phyloP scores from a whole-genome alignment of 1,140 invertebrate genomes.

The Drosophila bifasciata region DNA sequence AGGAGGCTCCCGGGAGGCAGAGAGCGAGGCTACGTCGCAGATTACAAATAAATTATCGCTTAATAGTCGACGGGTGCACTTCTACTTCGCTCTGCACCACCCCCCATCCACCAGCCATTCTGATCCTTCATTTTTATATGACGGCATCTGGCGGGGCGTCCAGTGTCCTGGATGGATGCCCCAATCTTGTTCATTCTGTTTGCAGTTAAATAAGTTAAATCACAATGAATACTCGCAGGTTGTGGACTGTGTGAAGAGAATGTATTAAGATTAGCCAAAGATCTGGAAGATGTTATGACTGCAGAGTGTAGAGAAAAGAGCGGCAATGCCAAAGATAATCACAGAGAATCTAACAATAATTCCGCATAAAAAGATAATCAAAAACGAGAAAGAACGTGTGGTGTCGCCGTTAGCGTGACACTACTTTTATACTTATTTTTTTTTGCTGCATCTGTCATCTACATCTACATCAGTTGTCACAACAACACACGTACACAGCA shows the following conservation, averaged over 20 bases:
- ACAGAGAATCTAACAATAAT: too few species aligned
- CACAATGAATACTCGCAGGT: background rate
- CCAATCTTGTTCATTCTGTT: conserved; percentile 16
- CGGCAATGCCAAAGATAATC: too few species aligned
- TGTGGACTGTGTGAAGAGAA: background rate
- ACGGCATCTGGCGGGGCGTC: conserved; percentile 11
- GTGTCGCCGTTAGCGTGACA: too few species aligned
- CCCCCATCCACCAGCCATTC: conserved; percentile 29
- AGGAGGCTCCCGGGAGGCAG: too few species aligned
- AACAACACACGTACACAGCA: too few species aligned
- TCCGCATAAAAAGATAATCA: background rate
- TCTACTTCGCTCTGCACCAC: background rate
- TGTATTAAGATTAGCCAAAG: too few species aligned
- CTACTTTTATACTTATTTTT: too few species aligned
- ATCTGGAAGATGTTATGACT: too few species aligned
- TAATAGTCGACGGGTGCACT: conserved; percentile 59
- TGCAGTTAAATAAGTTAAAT: background rate
- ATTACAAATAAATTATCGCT: conserved; percentile 83
- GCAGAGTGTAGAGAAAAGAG: too few species aligned
- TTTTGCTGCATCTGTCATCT: too few species aligned
- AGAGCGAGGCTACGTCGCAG: conserved; percentile 54
- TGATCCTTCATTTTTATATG: conserved; percentile 63
- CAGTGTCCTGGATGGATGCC: background rate
- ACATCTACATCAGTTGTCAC: too few species aligned
- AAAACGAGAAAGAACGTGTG: too few species aligned